phyloP scores from a whole-genome alignment of 1,140 invertebrate genomes.

The Drosophila subobscura region DNA sequence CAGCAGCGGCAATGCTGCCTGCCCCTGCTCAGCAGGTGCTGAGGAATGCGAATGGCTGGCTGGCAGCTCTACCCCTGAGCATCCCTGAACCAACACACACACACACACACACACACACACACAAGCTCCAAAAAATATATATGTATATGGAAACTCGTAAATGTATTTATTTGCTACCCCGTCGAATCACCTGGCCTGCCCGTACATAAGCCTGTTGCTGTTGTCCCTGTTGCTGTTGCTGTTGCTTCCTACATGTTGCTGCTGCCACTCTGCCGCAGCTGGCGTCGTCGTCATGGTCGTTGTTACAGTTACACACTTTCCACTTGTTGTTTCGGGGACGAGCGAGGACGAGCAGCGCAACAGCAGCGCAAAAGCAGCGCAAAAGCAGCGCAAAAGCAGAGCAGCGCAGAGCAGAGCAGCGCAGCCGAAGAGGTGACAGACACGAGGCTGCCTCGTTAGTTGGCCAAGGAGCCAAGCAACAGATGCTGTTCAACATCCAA shows the following conservation, averaged over 20 bases:
- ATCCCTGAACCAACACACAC: no score
- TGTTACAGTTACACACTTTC: slow-evolving; percentile 66
- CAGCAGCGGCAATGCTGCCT: neutral
- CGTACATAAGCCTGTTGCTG: slow-evolving; percentile 54
- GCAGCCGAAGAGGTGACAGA: slow-evolving; percentile 20
- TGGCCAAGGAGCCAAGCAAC: slow-evolving; percentile 63
- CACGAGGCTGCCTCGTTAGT: slow-evolving; percentile 64
- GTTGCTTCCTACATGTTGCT: slow-evolving; percentile 38
- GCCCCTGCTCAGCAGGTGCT: neutral
- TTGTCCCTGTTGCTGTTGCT: slow-evolving; percentile 24
- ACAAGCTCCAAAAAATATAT: no score
- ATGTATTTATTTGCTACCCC: slow-evolving; percentile 6
- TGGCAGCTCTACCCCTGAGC: slow-evolving; percentile 20
- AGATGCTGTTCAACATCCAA: slow-evolving; percentile 79
- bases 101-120: no score
- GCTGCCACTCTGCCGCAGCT: slow-evolving; percentile 2
- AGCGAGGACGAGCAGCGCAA: slow-evolving; percentile 12
- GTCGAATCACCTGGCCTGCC: slow-evolving; percentile 22
- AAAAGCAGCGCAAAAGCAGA: neutral
- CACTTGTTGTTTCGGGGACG: slow-evolving; percentile 64
- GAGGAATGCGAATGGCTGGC: neutral
- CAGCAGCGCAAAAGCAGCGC: neutral
- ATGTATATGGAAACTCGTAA: no score
- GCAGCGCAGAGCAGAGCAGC: neutral
- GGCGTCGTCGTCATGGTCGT: slow-evolving; percentile 29